Base-by-base conservation (phyloP, 2,113 vertebrate species). In the Saccopteryx leptura region DNA sequence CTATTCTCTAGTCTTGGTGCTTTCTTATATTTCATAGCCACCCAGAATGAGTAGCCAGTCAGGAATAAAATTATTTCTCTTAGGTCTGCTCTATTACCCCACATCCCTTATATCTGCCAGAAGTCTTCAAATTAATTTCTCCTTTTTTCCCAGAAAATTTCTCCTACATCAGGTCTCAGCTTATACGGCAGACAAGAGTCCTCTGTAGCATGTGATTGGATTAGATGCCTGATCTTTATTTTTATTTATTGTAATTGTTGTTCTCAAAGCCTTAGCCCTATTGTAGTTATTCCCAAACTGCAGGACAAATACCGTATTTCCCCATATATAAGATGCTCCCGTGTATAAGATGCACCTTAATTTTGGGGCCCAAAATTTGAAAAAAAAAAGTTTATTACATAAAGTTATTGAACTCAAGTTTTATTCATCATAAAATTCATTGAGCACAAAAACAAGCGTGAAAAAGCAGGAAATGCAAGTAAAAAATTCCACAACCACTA, bases 221-320 rank as follows among this genome's bases (percentile, higher is more conserved):
- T 48, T 63, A 24, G 7, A 68, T 81, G 58, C n/a, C 10, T 14
- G 3, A 2, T 10, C 9, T 46, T 66, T 33, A 39, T 39, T 39
- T 39, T 39, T 39, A 39, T 39, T 39, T 39, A 39, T 76, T n/a
- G 15, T 54, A 4, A 23, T 19, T 58, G 5, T 28, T 82, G 2
- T n/a, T 93, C 3, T 1, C 26, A 63, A 33, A 65, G 7, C 0
- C 7, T 19, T 56, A 63, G 4, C 26, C 15, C 1, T 63, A 26
- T 2, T 52, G 2, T 4, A 7, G 2, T 26, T n/a, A 28, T 48
- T n/a, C 21, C 50, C 5, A 28, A 26, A 26, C 3, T 10, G 1
- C 4, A 60, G 4, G 39, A 65, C 2, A 72, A 91, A 71, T 18
- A 7, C 39, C 39, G 39, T 39, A 39, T 39, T 39, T 39, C 39